Evolutionary conservation across 2,113 vertebrate genomes (phyloP).

Genomic region (Onychostruthus taczanowskii): DNA sequence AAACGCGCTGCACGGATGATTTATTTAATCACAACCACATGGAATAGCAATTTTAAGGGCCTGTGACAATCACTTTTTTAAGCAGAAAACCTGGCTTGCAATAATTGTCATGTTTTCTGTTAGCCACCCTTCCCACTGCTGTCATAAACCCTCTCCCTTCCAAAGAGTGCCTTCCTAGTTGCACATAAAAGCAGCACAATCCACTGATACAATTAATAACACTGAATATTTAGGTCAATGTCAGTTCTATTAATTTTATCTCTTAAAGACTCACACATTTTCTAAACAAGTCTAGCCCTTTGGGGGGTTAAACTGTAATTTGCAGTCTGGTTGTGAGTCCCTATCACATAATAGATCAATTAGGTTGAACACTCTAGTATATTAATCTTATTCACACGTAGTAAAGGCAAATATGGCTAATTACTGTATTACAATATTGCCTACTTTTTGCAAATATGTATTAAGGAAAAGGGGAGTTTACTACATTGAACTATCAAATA

Average conservation of each 20-base stretch:
- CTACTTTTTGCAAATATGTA: constrained; percentile 53
- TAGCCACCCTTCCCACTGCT: constrained; percentile 26
- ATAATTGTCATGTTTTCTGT: constrained; percentile 41
- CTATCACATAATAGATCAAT: constrained; percentile 72
- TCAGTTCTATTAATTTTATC: constrained; percentile 71
- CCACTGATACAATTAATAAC: constrained; percentile 63
- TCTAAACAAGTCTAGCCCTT: constrained; percentile 70
- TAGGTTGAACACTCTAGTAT: constrained; percentile 66
- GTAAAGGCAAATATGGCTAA: constrained; percentile 64
- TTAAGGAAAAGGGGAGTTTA: constrained; percentile 34
- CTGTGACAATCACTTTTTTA: constrained; percentile 57
- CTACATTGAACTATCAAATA: constrained; percentile 38
- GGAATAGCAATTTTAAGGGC: constrained; percentile 59
- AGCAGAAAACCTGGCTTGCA: constrained; percentile 50
- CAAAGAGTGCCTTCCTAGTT: neutral
- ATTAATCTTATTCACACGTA: constrained; percentile 68
- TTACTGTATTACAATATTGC: constrained; percentile 54
- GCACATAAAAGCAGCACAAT: constrained; percentile 46
- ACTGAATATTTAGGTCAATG: constrained; percentile 64
- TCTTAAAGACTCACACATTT: constrained; percentile 66
- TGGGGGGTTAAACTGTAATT: constrained; percentile 70
- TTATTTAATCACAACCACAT: constrained; percentile 67
- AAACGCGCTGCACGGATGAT: constrained; percentile 18
- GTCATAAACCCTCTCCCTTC: neutral
- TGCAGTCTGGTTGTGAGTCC: constrained; percentile 64